phyloP scores from a whole-genome alignment of 2,797 vertebrate species.

The Avahi laniger region DNA sequence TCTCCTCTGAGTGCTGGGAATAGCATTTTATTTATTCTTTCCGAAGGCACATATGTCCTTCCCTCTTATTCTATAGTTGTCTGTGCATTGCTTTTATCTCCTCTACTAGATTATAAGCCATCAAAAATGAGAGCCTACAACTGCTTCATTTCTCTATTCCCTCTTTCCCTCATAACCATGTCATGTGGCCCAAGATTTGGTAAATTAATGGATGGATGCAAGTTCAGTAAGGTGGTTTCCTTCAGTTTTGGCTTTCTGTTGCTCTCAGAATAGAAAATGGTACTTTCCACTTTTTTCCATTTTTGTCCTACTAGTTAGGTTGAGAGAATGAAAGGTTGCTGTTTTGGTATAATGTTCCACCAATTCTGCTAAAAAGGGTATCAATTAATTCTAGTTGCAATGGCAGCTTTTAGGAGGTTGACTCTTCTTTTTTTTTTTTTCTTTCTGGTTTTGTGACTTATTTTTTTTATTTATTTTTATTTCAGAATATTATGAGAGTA shows the following conservation, averaged over 20 bases:
- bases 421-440: background rate
- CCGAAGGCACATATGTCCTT: background rate
- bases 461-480: background rate
- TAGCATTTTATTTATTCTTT: background rate
- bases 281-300: background rate
- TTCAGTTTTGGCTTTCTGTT: background rate
- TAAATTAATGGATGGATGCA: background rate
- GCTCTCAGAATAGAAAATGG: slow-evolving; percentile 10
- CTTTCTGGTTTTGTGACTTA: too few species aligned
- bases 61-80: background rate
- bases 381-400: background rate
- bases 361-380: background rate
- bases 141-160: background rate
- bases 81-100: background rate
- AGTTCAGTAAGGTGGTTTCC: background rate
- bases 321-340: background rate
- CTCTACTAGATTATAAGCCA: background rate
- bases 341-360: background rate
- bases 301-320: background rate
- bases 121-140: background rate
- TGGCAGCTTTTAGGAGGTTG: background rate
- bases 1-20: background rate
- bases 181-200: background rate
- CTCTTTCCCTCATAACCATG: background rate
- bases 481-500: too few species aligned